Evolutionary conservation across 2,797 vertebrate species (phyloP), one percentile per base, ranked within the genome.

Genomic region (Peromyscus aztecus): DNA sequence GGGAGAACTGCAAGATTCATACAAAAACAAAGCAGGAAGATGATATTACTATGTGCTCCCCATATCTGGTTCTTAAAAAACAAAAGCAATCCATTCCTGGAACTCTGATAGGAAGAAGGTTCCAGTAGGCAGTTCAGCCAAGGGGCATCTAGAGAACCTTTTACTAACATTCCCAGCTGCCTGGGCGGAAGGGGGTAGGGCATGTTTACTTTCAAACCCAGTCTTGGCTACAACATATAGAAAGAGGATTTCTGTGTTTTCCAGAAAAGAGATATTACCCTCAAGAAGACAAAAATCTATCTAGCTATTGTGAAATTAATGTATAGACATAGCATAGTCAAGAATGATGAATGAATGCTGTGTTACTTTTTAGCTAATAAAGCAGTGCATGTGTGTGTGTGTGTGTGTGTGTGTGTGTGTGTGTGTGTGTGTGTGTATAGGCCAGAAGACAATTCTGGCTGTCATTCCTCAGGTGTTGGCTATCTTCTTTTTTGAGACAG

Each of bases 51-150:
- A 34, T 80, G 57, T 31, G 95, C 73, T 95, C 94, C 94, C 75
- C 89, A 57, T 89, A 95, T 88, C 83, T 87, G 37, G 8, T 88
- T 97, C 73, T 94, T 77, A 86, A 96, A 87, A 93, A 69, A 91
- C 31, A 59, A 80, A 95, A 82, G 90, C 67, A 23, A 34, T 24
- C 78, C 31, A 24, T 97, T 97, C 97, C 97, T 95, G 97, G 97
- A 98, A 98, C 90, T 91, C 88, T 88, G 94, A 94, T 96, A 90
- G 90, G 82, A 91, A 89, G 92, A 52, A 52, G 52, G 29, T 95
- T 97, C 88, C 97, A 82, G 89, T 55, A 94, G 90, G 86, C 94
- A 90, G 93, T 90, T 90, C 95, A 95, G 91, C 91, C 73, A 92
- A 94, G 80, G 91, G 77, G 93, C 91, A 96, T 94, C 95, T 92